phyloP scores from a whole-genome alignment of 2,888 invertebrate genomes.

The Dryobota labecula region DNA sequence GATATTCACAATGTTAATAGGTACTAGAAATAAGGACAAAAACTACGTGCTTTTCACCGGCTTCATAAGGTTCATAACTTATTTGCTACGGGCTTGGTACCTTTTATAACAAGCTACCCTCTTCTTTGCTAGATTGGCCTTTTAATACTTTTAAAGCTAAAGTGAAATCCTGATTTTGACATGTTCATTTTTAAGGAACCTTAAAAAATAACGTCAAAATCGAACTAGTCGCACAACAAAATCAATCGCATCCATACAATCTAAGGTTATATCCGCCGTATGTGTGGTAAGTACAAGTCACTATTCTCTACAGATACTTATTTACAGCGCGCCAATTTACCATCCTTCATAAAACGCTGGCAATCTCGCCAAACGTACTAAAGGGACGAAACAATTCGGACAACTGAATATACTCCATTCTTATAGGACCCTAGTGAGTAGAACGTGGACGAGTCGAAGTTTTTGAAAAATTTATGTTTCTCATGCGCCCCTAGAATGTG shows the following conservation, averaged over 20 bases:
- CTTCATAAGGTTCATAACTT: no score
- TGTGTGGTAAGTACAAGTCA: neutral
- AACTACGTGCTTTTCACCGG: no score
- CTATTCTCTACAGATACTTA: slow-evolving; percentile 24
- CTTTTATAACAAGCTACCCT: neutral
- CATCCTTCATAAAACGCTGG: slow-evolving; percentile 65
- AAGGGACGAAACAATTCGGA: slow-evolving; percentile 68
- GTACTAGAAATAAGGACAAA: no score
- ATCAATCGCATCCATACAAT: slow-evolving; percentile 44
- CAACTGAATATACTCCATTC: slow-evolving; percentile 60
- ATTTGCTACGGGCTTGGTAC: no score
- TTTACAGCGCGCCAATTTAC: slow-evolving; percentile 50
- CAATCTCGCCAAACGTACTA: slow-evolving; percentile 62
- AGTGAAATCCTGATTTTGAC: no score
- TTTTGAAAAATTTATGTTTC: slow-evolving; percentile 59
- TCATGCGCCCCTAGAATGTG: slow-evolving; percentile 27
- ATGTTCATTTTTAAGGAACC: no score
- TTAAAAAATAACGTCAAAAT: no score
- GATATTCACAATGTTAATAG: no score
- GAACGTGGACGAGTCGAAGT: slow-evolving; percentile 28
- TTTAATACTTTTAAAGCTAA: no score
- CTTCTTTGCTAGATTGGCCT: no score
- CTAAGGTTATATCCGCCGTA: neutral
- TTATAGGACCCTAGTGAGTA: slow-evolving; percentile 57
- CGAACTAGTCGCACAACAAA: slow-evolving; percentile 16